These are phyloP conservation scores for Petroica traversi DNA, from an alignment of 2,113 vertebrate genomes.

Conservation along the genomic window DNA sequence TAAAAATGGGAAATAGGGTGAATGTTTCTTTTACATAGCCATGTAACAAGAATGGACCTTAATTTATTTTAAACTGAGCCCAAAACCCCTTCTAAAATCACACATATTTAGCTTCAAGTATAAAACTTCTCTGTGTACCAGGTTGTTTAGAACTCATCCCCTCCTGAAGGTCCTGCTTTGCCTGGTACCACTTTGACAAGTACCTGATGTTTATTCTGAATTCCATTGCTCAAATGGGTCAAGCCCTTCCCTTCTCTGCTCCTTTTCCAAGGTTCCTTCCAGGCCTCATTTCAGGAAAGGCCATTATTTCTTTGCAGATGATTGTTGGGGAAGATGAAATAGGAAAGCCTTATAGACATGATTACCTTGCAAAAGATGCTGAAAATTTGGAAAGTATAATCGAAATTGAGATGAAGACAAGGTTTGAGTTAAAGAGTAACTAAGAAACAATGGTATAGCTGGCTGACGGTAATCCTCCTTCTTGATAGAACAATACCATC, in stretches of 20 bases:
- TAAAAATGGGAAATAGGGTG: neutral
- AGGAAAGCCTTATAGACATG: too few species aligned
- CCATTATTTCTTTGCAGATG: neutral
- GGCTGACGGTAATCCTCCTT: too few species aligned
- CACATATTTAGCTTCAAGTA: neutral
- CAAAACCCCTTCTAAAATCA: neutral
- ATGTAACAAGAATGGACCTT: neutral
- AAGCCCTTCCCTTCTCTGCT: neutral
- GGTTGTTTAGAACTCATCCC: neutral
- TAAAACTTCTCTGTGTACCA: neutral
- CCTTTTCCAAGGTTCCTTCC: neutral
- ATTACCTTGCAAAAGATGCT: too few species aligned
- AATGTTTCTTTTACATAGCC: neutral
- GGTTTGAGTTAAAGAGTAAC: too few species aligned
- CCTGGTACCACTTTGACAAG: neutral
- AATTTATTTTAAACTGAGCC: neutral
- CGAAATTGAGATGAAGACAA: too few species aligned
- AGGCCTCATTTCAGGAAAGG: neutral
- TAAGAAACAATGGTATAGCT: too few species aligned
- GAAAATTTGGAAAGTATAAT: too few species aligned
- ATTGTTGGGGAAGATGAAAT: too few species aligned
- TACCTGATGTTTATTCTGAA: neutral
- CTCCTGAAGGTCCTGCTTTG: neutral
- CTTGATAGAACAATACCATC: too few species aligned
- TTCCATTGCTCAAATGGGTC: neutral